These are phyloP conservation scores for Synergus umbraculus DNA, from an alignment of 2,888 invertebrate species.

Conservation along the genomic window DNA sequence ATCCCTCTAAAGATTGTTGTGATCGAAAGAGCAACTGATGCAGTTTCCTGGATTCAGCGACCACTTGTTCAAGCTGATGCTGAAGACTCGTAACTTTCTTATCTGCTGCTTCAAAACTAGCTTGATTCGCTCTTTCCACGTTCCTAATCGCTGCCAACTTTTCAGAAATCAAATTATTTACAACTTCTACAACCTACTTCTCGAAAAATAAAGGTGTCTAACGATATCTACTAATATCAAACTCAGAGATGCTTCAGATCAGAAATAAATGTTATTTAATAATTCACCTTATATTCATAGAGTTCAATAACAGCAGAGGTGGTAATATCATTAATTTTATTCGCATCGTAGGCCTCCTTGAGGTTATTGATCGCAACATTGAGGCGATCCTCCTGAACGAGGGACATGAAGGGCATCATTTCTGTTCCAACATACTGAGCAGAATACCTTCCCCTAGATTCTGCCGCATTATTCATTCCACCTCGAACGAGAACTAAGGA, in stretches of 20 bases:
- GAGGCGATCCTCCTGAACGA: slow-evolving; percentile 79
- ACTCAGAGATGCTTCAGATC: too few species aligned
- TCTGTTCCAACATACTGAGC: slow-evolving; percentile 53
- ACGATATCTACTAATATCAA: too few species aligned
- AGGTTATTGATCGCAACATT: slow-evolving; percentile 78
- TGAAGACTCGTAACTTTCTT: slow-evolving; percentile 78
- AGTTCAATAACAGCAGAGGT: slow-evolving; percentile 86
- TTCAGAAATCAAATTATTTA: slow-evolving; percentile 25
- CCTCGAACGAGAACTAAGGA: slow-evolving; percentile 71
- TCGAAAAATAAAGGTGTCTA: too few species aligned
- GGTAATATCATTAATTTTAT: slow-evolving; percentile 80
- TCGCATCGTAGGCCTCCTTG: slow-evolving; percentile 77
- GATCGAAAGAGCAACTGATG: slow-evolving; percentile 78
- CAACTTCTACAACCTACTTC: background rate
- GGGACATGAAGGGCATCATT: slow-evolving; percentile 73
- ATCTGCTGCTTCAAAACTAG: slow-evolving; percentile 79
- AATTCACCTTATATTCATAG: slow-evolving; percentile 82
- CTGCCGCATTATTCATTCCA: slow-evolving; percentile 48
- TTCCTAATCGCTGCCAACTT: slow-evolving; percentile 79
- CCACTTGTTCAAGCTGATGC: slow-evolving; percentile 78
- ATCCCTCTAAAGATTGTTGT: slow-evolving; percentile 78
- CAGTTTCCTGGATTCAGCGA: slow-evolving; percentile 77
- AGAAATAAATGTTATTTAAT: too few species aligned
- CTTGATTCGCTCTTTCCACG: slow-evolving; percentile 78
- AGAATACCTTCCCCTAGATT: slow-evolving; percentile 32